phyloP scores from a whole-genome alignment of 2,113 vertebrate genomes.

The Lycocorax pyrrhopterus region DNA sequence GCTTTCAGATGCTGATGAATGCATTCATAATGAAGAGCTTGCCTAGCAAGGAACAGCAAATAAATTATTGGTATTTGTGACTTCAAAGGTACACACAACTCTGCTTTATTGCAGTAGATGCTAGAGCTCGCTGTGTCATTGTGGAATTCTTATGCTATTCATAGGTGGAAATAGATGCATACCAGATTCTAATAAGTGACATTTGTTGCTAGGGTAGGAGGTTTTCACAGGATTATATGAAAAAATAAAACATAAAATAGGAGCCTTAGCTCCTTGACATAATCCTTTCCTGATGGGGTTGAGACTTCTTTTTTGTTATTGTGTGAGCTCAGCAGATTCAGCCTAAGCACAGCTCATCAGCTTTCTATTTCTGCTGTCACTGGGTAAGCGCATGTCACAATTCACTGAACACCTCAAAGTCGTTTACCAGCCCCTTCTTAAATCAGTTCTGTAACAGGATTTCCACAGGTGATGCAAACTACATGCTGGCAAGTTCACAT shows the following conservation, averaged over 20 bases:
- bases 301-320: neutral
- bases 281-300: neutral
- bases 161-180: neutral
- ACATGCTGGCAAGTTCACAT: rapidly evolving
- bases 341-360: neutral
- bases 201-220: neutral
- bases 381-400: neutral
- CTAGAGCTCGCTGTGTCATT: neutral
- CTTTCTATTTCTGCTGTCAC: neutral
- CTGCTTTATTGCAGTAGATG: neutral
- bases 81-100: neutral
- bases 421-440: neutral
- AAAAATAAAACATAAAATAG: neutral
- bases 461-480: neutral
- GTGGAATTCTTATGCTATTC: neutral
- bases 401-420: neutral
- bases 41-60: neutral
- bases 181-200: neutral
- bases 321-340: neutral
- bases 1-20: neutral
- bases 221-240: neutral
- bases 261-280: neutral
- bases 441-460: neutral
- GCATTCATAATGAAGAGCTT: neutral
- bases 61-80: neutral